Base-by-base conservation (phyloP, 2,888 invertebrate species). In the Linnaemya vulpina region DNA sequence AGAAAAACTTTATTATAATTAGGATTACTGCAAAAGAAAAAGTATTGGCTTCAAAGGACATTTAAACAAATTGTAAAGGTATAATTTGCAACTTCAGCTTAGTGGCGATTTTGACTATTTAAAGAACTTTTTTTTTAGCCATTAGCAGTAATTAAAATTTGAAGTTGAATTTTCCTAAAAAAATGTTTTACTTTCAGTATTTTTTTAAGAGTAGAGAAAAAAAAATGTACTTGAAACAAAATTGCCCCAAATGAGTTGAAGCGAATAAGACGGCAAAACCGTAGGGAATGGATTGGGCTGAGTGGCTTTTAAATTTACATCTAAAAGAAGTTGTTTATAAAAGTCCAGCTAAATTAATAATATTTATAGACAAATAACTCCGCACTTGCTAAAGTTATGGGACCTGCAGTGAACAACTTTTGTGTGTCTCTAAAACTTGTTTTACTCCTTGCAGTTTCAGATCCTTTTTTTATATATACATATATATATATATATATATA, bases 111-210 rank as follows among this genome's bases (percentile, higher is more conserved):
- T 30, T 51, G 60, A 68, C 70, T 53, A 75, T 71, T 53, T 74
- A 9, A 8, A 65, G 10, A 80, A 75, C 80, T 84, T 79, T 71
- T n/a, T n/a, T n/a, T 71, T 70, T 79, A 63, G 76, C 80, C 84
- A 84, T 84, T 80, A 84, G 67, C 11, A 38, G 80, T 73, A 73
- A 80, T 84, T 80, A 80, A 76, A 84, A 76, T 65, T 71, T 55
- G 7, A n/a, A 65, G n/a, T 35, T 60, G 46, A 22, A 30, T 55
- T 46, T 43, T 46, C 46, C 9, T 43, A 22, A 17, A 43, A 62
- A 53, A 46, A 63, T 73, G 22, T 71, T 71, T 63, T 13, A 7
- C 53, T 65, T 40, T 43, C 30, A 55, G 22, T 46, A 30, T 51
- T n/a, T 25, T 55, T 46, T n/a, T n/a, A n/a, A 15, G 7, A 15